phyloP scores from a whole-genome alignment of 2,797 vertebrate genomes.

The Gastrophryne carolinensis region DNA sequence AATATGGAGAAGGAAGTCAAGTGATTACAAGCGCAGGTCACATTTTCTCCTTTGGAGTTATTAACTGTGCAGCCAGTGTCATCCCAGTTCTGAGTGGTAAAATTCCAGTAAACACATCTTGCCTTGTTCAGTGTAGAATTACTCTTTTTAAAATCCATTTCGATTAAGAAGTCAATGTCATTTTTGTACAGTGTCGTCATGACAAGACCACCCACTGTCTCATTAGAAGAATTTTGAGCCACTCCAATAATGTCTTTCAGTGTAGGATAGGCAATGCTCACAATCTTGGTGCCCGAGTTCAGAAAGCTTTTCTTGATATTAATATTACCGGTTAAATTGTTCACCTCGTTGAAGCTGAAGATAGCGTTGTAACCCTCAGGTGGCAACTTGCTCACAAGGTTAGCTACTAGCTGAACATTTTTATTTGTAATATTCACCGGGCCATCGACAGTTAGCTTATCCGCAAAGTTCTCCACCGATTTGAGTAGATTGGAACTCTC shows the following conservation, averaged over 20 bases:
- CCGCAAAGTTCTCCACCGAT: conserved; percentile 69
- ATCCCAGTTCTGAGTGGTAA: conserved; percentile 78
- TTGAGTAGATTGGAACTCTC: conserved; percentile 70
- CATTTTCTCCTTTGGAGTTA: accelerated
- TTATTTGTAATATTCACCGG: conserved; percentile 53
- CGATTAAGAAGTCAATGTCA: conserved; percentile 57
- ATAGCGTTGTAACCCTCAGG: conserved; percentile 51
- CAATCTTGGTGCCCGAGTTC: conserved; percentile 59
- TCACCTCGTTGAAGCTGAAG: conserved; percentile 32
- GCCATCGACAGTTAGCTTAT: conserved; percentile 49
- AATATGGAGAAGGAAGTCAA: conserved; percentile 89
- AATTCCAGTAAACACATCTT: conserved; percentile 89
- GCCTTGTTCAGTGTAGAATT: conserved; percentile 56
- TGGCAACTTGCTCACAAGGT: conserved; percentile 1
- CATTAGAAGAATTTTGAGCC: not conserved
- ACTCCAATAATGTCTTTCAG: conserved; percentile 69
- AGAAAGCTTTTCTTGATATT: conserved; percentile 55
- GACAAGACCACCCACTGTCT: conserved; percentile 68
- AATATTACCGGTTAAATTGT: conserved; percentile 66
- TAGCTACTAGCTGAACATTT: conserved; percentile 63
- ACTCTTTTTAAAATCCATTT: conserved; percentile 70
- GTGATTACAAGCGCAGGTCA: conserved; percentile 79
- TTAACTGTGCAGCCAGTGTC: conserved; percentile 65
- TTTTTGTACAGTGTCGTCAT: conserved; percentile 67
- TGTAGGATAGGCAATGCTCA: conserved; percentile 74